Conservation (phyloP, 2,113 vertebrate genomes). For the Hyla sarda region DNA sequence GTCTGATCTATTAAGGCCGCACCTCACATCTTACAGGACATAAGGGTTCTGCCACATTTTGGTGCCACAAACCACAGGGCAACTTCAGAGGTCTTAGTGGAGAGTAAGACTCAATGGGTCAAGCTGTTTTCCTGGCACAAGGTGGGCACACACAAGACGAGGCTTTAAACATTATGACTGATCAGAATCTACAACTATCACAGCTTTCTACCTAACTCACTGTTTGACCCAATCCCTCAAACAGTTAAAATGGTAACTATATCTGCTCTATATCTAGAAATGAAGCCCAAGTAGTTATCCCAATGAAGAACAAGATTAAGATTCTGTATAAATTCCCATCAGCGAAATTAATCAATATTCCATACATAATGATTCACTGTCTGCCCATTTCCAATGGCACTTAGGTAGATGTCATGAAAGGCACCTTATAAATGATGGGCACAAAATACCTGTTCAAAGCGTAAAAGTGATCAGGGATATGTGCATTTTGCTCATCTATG, state of each 20-base stretch:
- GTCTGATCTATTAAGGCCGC: too few relatives aligned
- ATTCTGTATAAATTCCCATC: slow-evolving; percentile 45
- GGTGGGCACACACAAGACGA: too few relatives aligned
- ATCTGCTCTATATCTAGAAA: not conserved
- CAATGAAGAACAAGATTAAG: slow-evolving; percentile 12
- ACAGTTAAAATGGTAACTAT: not conserved
- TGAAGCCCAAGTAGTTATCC: not conserved
- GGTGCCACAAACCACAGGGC: too few relatives aligned
- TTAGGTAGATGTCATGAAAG: slow-evolving; percentile 55
- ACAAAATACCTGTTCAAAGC: slow-evolving; percentile 44
- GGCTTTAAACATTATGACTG: too few relatives aligned
- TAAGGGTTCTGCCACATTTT: too few relatives aligned
- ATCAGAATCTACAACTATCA: not conserved
- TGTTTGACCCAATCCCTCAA: not conserved
- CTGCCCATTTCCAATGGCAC: slow-evolving; percentile 39
- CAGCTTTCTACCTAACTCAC: not conserved
- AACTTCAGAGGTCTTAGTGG: too few relatives aligned
- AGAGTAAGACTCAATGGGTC: too few relatives aligned
- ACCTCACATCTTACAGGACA: too few relatives aligned
- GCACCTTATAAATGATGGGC: slow-evolving; percentile 58
- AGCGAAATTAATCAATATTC: slow-evolving; percentile 39
- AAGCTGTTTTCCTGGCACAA: too few relatives aligned
- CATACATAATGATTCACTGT: slow-evolving; percentile 42
- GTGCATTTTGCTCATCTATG: slow-evolving; percentile 46
- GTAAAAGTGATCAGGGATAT: slow-evolving; percentile 43